phyloP scores from a whole-genome alignment of 92 coral and sea anemone species.

The Siderastrea siderea region DNA sequence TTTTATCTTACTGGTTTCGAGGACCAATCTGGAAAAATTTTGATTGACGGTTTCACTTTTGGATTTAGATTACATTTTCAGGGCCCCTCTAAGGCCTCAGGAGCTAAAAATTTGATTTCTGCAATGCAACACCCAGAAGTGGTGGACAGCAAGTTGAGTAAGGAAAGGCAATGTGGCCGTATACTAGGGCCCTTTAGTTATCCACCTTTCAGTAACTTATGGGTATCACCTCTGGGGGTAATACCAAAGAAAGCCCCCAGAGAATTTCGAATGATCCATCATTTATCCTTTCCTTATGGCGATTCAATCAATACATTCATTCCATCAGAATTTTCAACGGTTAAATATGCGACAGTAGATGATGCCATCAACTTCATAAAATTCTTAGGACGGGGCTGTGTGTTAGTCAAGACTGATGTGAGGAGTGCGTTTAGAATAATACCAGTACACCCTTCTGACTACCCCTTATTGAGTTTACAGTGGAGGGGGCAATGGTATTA shows the following conservation, averaged over 20 bases:
- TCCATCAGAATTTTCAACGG: slow-evolving; percentile 33
- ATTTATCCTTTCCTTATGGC: slow-evolving; percentile 65
- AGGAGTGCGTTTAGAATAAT: slow-evolving; percentile 56
- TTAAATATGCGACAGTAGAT: slow-evolving; percentile 57
- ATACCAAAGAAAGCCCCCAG: slow-evolving; percentile 67
- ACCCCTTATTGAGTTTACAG: slow-evolving; percentile 37
- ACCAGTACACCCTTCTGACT: slow-evolving; percentile 50
- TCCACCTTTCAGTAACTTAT: slow-evolving; percentile 57
- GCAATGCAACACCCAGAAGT: slow-evolving; percentile 55
- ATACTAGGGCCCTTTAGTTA: slow-evolving; percentile 61
- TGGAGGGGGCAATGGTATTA: slow-evolving; percentile 47
- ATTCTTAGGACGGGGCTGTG: slow-evolving; percentile 39
- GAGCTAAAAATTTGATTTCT: slow-evolving; percentile 56
- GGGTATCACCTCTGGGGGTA: slow-evolving; percentile 64
- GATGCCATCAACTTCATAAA: slow-evolving; percentile 56
- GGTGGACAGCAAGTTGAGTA: slow-evolving; percentile 56
- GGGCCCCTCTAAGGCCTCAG: slow-evolving; percentile 23
- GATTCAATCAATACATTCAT: slow-evolving; percentile 64
- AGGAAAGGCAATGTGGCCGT: slow-evolving; percentile 54
- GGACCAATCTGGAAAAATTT: background rate
- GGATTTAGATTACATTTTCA: slow-evolving; percentile 61
- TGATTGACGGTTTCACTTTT: slow-evolving; percentile 49
- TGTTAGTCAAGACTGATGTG: slow-evolving; percentile 58
- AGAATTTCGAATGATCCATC: slow-evolving; percentile 60
- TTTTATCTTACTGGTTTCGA: slow-evolving; percentile 40